Evolutionary conservation across 2,888 invertebrate genomes (phyloP).

Genomic region (Lepetodrilus schrolli): DNA sequence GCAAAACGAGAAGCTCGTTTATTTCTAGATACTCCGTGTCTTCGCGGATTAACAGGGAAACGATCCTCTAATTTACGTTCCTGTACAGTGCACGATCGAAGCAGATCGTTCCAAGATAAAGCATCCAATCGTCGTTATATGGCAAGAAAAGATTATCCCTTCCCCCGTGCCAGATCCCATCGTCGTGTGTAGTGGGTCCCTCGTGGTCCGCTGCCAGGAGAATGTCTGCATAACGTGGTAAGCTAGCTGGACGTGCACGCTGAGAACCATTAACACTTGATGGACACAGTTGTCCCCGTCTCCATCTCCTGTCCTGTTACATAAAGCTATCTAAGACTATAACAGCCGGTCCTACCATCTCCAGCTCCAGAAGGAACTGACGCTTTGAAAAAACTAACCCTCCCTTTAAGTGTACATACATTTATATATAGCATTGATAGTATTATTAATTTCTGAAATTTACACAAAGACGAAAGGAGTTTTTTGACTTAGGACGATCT

Average conservation of each 20-base stretch:
- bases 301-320: too few species aligned
- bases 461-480: too few species aligned
- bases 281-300: not conserved
- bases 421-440: too few species aligned
- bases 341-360: too few species aligned
- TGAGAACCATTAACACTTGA: not conserved
- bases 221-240: not conserved
- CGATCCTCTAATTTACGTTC: conserved; percentile 6
- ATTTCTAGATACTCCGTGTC: not conserved
- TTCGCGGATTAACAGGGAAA: not conserved
- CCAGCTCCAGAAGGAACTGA: too few species aligned
- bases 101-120: not conserved
- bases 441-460: too few species aligned
- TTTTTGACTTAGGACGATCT: too few species aligned
- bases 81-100: not conserved
- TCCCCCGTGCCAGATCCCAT: not conserved
- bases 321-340: too few species aligned
- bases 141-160: conserved; percentile 20
- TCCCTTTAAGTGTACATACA: too few species aligned
- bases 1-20: too few species aligned
- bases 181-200: not conserved
- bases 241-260: not conserved
- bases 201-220: not conserved
- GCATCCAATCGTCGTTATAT: conserved; percentile 19
- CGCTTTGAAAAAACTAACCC: too few species aligned